A percentile compares a stretch with the other conserved stretches of the same genome.
Evolutionary conservation across 2,888 invertebrate species (phyloP).

Genomic region (Phengaris alcon): DNA sequence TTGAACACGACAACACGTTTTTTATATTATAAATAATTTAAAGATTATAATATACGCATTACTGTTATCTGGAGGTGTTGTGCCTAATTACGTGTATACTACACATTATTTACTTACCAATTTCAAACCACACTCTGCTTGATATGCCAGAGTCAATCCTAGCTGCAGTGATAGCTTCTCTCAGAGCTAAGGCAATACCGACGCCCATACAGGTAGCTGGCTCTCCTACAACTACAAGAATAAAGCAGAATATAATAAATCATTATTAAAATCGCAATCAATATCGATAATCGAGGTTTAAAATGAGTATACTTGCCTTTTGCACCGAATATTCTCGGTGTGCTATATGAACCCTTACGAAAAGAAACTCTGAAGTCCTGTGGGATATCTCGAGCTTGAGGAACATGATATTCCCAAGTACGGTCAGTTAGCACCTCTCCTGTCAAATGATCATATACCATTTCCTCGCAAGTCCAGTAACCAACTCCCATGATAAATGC

Average conservation of each 20-base stretch:
- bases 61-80: too few relatives aligned
- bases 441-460: constrained; percentile 75
- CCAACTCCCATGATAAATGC: constrained; percentile 83
- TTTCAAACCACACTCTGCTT: constrained; percentile 76
- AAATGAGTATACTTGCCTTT: constrained; percentile 51
- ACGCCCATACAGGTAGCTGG: constrained; percentile 70
- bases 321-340: constrained; percentile 76
- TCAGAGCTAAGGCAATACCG: constrained; percentile 78
- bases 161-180: constrained; percentile 81
- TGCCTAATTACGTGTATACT: neutral
- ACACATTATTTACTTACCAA: constrained; percentile 66
- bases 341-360: constrained; percentile 77
- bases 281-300: neutral
- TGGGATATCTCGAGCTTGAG: constrained; percentile 82
- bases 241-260: neutral
- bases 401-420: constrained; percentile 84
- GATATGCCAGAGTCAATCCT: constrained; percentile 78
- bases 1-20: too few relatives aligned
- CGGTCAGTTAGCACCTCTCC: constrained; percentile 82
- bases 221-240: constrained; percentile 71
- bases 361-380: constrained; percentile 80
- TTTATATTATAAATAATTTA: too few relatives aligned
- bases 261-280: neutral
- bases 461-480: constrained; percentile 81
- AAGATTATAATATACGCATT: too few relatives aligned